Percentiles rank a stretch among this genome's conserved stretches.
Evolutionary conservation across 2,888 invertebrate species (phyloP).

Genomic region (Nemapogon koenigi): DNA sequence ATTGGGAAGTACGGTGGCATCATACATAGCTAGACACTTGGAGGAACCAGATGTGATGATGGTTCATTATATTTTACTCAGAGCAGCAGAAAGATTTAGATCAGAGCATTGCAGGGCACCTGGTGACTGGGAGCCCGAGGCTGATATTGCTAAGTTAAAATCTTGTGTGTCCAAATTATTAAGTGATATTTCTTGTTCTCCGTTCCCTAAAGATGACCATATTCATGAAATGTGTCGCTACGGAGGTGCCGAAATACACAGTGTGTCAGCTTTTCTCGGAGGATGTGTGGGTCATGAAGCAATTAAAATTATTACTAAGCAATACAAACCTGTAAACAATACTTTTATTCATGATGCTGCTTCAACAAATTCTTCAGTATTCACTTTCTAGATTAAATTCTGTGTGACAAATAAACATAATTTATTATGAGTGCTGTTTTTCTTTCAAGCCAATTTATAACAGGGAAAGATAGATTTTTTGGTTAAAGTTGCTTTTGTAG

Average conservation of each 20-base stretch:
- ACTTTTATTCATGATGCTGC: slow-evolving; percentile 96
- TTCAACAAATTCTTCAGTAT: slow-evolving; percentile 83
- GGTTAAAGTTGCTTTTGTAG: no score
- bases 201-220: slow-evolving; percentile 87
- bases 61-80: slow-evolving; percentile 87
- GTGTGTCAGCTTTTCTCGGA: slow-evolving; percentile 88
- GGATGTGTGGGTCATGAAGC: slow-evolving; percentile 96
- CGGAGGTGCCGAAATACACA: slow-evolving; percentile 94
- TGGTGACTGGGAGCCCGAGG: slow-evolving; percentile 88
- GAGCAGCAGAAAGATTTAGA: slow-evolving; percentile 91
- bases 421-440: neutral
- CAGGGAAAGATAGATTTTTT: no score
- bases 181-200: slow-evolving; percentile 83
- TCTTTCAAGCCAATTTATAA: neutral
- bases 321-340: slow-evolving; percentile 96
- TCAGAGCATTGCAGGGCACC: slow-evolving; percentile 89
- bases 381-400: slow-evolving; percentile 76
- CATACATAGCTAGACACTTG: slow-evolving; percentile 68
- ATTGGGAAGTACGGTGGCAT: slow-evolving; percentile 62
- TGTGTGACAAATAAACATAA: neutral
- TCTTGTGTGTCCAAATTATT: slow-evolving; percentile 74
- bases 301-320: slow-evolving; percentile 93
- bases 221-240: slow-evolving; percentile 95
- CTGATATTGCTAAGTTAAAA: slow-evolving; percentile 89
- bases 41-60: slow-evolving; percentile 88